These are phyloP conservation scores for Monomorium pharaonis DNA, from an alignment of 1,140 invertebrate genomes.

Conservation along the genomic window DNA sequence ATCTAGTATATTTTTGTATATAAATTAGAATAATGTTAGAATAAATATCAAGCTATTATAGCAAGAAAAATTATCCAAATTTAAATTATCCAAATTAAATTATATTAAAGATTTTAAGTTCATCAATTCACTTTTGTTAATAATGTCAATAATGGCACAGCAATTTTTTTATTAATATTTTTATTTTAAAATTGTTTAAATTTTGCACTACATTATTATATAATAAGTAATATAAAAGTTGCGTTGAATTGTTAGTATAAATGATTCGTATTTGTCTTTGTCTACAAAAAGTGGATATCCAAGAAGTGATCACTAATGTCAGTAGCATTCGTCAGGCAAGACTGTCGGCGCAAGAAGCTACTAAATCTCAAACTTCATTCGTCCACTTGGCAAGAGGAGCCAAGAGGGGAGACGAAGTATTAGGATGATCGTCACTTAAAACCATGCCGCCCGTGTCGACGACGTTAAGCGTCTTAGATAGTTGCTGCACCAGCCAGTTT, in stretches of 20 bases:
- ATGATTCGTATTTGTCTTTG: not conserved
- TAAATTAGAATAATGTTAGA: not conserved
- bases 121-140: not conserved
- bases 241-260: not conserved
- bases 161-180: not conserved
- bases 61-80: not conserved
- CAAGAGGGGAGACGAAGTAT: constrained; percentile 13
- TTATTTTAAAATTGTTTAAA: not conserved
- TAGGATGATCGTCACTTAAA: constrained; percentile 77
- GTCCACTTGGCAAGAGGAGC: constrained; percentile 61
- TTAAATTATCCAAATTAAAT: not conserved
- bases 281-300: not conserved
- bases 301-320: constrained; percentile 9
- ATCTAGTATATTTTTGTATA: not conserved
- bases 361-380: constrained; percentile 50
- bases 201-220: not conserved
- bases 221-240: not conserved
- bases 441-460: constrained; percentile 73
- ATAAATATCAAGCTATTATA: not conserved
- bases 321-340: not conserved
- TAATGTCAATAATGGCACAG: not conserved
- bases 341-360: constrained; percentile 44
- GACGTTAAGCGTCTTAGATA: constrained; percentile 77
- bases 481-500: constrained; percentile 76
- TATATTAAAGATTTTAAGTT: not conserved